phyloP scores from a whole-genome alignment of 1,140 invertebrate species.

The Papilio glaucus region DNA sequence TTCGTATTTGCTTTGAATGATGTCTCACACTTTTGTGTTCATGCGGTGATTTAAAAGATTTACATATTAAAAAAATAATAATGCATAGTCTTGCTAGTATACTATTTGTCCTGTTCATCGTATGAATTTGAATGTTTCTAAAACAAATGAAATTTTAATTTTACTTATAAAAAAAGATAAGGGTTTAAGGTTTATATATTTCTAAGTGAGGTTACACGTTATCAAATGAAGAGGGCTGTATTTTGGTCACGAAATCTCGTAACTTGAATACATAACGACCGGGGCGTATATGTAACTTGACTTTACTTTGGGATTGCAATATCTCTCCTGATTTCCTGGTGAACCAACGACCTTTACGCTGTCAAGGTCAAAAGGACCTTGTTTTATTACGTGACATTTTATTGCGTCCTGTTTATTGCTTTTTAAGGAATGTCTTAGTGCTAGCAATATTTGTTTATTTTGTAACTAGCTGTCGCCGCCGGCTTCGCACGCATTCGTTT shows the following conservation, averaged over 20 bases:
- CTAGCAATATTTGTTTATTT: too few relatives aligned
- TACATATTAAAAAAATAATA: too few relatives aligned
- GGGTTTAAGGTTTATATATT: neutral
- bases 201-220: slow-evolving; percentile 8
- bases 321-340: neutral
- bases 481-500: too few relatives aligned
- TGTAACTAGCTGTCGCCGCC: too few relatives aligned
- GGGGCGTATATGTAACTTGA: neutral
- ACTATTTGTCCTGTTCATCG: too few relatives aligned
- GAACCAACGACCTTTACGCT: neutral
- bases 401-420: neutral
- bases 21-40: too few relatives aligned
- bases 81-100: too few relatives aligned
- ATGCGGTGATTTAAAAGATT: too few relatives aligned
- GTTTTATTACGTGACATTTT: neutral
- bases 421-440: neutral
- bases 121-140: too few relatives aligned
- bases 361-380: neutral
- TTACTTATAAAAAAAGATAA: neutral
- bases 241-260: slow-evolving; percentile 3
- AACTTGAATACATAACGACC: slow-evolving; percentile 6
- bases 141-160: neutral
- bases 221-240: neutral
- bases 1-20: too few relatives aligned
- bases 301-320: neutral